phyloP scores from a whole-genome alignment of 2,113 vertebrate species.

The Aegypius monachus region DNA sequence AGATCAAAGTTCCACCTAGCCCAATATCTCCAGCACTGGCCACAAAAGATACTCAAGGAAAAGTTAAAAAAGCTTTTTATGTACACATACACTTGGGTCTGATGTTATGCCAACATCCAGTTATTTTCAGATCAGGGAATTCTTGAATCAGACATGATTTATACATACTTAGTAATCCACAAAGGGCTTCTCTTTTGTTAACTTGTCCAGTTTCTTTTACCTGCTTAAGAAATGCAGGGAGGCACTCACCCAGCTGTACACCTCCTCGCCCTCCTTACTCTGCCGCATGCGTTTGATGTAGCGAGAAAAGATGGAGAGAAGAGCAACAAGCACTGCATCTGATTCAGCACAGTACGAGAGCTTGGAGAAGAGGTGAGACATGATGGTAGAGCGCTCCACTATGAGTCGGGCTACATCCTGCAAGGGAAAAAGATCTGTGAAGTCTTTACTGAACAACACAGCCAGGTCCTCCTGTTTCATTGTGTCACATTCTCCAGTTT shows the following conservation, averaged over 20 bases:
- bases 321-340: slow-evolving; percentile 85
- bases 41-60: not conserved
- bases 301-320: slow-evolving; percentile 88
- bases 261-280: slow-evolving; percentile 96
- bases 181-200: not conserved
- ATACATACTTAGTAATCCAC: not conserved
- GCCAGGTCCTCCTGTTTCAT: too few relatives aligned
- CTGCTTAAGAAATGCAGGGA: not conserved
- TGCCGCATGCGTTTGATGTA: slow-evolving; percentile 94
- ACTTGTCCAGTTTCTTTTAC: not conserved
- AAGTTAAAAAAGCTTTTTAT: not conserved
- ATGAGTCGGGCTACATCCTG: slow-evolving; percentile 94
- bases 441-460: not conserved
- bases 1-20: not conserved
- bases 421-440: not conserved
- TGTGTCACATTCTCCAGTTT: not conserved
- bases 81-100: not conserved
- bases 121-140: not conserved
- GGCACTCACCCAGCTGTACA: slow-evolving; percentile 93
- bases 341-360: slow-evolving; percentile 84
- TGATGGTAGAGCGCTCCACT: slow-evolving; percentile 97
- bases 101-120: not conserved
- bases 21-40: not conserved
- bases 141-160: not conserved
- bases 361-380: slow-evolving; percentile 94